Conservation (phyloP, 2,888 invertebrate species). For the Papilio elwesi region DNA sequence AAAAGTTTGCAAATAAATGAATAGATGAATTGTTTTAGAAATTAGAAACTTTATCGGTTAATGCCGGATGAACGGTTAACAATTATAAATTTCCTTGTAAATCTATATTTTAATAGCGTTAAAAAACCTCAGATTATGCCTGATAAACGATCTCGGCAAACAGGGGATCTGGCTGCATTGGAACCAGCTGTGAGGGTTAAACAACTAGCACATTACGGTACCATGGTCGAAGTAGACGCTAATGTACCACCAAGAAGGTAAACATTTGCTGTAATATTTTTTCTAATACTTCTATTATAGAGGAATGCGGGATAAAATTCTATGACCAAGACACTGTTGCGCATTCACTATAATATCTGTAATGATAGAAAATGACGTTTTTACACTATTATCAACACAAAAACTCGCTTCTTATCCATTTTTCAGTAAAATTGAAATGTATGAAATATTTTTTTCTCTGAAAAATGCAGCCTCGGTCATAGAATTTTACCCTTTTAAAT, state of each 20-base stretch:
- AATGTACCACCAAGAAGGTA: conserved; percentile 91
- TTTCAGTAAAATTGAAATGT: no score
- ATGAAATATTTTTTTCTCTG: no score
- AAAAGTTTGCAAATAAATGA: not conserved
- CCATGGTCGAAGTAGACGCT: conserved; percentile 88
- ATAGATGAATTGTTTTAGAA: not conserved
- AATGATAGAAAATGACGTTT: no score
- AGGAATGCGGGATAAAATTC: no score
- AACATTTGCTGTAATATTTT: conserved; percentile 33
- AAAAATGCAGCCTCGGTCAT: no score
- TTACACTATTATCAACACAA: no score
- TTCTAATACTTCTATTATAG: not conserved
- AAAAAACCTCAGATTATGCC: conserved; percentile 23
- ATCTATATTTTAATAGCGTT: not conserved
- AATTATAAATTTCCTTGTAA: not conserved
- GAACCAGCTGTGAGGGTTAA: conserved; percentile 88
- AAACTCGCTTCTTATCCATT: no score
- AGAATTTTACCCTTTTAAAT: no score
- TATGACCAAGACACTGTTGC: no score
- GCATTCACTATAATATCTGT: no score
- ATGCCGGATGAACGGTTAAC: not conserved
- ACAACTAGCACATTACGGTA: conserved; percentile 87
- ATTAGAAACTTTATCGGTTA: not conserved
- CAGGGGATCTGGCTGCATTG: conserved; percentile 70
- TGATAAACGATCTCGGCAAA: conserved; percentile 42